These are phyloP conservation scores for Trissolcus basalis DNA, from an alignment of 1,140 invertebrate species.

Conservation along the genomic window DNA sequence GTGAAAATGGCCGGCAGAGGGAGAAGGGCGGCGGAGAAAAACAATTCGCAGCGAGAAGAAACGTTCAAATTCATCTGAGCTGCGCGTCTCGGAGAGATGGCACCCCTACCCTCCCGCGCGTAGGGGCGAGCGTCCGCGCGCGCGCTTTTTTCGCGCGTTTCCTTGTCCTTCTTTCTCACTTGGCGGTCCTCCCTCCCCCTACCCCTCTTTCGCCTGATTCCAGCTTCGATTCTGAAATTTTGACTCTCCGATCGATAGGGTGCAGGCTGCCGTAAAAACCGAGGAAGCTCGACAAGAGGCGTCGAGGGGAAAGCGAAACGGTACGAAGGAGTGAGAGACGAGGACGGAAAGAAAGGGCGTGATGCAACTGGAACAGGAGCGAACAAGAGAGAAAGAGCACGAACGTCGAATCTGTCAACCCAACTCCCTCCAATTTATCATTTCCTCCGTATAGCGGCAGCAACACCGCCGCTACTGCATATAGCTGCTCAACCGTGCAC, in stretches of 20 bases:
- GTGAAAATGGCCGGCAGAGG: constrained; percentile 33
- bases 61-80: constrained; percentile 52
- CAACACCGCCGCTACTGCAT: constrained; percentile 49
- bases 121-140: constrained; percentile 56
- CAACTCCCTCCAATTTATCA: constrained; percentile 66
- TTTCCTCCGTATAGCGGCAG: constrained; percentile 62
- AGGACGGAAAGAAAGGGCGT: constrained; percentile 1
- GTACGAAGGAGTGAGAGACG: constrained; percentile 27
- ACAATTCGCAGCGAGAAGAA: constrained; percentile 60
- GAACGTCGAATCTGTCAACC: constrained; percentile 63
- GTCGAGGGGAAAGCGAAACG: constrained; percentile 46
- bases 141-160: constrained; percentile 60
- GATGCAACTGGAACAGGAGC: background rate
- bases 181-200: constrained; percentile 4
- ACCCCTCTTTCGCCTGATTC: constrained; percentile 61
- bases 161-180: constrained; percentile 49
- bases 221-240: constrained; percentile 70
- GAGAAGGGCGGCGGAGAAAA: constrained; percentile 53
- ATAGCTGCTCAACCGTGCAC: constrained; percentile 60
- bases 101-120: constrained; percentile 44
- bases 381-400: constrained; percentile 10
- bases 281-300: constrained; percentile 59
- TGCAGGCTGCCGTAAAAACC: constrained; percentile 65
- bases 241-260: constrained; percentile 75
- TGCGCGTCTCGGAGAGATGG: constrained; percentile 59